Evolutionary conservation across 2,113 vertebrate genomes (phyloP).

Genomic region (Pholis gunnellus): DNA sequence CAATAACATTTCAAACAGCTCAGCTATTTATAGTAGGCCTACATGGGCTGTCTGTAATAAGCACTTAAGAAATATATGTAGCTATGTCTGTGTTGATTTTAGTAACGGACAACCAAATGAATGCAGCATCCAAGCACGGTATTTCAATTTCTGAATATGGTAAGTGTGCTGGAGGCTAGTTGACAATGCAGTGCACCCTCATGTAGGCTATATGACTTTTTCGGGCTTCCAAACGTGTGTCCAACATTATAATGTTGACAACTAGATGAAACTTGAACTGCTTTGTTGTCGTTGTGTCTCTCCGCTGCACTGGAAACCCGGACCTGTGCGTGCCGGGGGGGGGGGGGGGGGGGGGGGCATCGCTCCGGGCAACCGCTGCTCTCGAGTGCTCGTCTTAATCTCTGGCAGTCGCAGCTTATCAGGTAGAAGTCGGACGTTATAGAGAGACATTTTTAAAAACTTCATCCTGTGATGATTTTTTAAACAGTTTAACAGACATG

Average conservation of each 20-base stretch:
- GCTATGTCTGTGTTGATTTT: too few species aligned
- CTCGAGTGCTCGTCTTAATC: constrained; percentile 27
- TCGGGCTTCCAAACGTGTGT: neutral
- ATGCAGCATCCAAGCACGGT: neutral
- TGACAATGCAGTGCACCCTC: neutral
- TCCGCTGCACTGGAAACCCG: neutral
- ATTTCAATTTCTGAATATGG: neutral
- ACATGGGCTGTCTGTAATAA: too few species aligned
- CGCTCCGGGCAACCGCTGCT: constrained; percentile 58
- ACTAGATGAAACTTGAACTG: constrained; percentile 10
- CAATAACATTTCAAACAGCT: neutral
- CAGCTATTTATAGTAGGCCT: too few species aligned
- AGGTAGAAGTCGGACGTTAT: neutral
- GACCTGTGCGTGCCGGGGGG: neutral
- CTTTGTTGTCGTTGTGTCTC: neutral
- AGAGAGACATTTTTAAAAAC: neutral
- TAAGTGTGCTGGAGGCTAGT: neutral
- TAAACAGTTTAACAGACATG: constrained; percentile 37
- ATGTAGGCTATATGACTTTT: neutral
- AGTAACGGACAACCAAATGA: too few species aligned
- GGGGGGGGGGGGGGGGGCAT: constrained; percentile 9
- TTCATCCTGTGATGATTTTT: neutral
- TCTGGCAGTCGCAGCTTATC: constrained; percentile 1
- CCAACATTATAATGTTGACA: neutral
- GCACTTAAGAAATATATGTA: too few species aligned